A percentile compares a stretch with the other conserved stretches of the same genome.
phyloP scores from a whole-genome alignment of 2,797 vertebrate genomes.

The Sandelia bainsii region DNA sequence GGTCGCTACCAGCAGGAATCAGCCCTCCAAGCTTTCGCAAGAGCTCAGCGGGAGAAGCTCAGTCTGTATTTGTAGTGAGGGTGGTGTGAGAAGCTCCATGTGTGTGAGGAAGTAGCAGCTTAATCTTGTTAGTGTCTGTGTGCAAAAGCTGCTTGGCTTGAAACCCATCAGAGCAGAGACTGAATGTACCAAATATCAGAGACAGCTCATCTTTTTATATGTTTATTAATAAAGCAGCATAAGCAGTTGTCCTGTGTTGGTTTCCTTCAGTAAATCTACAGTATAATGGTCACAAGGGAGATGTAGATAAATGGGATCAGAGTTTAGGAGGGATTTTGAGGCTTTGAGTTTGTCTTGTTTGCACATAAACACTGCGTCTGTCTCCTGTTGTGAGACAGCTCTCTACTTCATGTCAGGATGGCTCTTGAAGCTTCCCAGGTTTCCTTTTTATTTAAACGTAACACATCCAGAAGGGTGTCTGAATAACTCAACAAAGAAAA shows the following conservation, averaged over 20 bases:
- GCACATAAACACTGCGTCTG: constrained; percentile 21
- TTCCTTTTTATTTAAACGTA: constrained; percentile 9
- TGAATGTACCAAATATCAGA: not conserved
- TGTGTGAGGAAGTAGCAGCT: constrained; percentile 33
- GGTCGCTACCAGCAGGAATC: not conserved
- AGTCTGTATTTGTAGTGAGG: not conserved
- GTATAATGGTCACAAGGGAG: constrained; percentile 4
- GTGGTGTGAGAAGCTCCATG: constrained; percentile 23
- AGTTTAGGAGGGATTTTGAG: constrained; percentile 25
- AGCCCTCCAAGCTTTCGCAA: constrained; percentile 8
- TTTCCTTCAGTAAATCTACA: constrained; percentile 13
- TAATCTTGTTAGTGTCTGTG: constrained; percentile 56
- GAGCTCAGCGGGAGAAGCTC: constrained; percentile 15
- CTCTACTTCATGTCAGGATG: constrained; percentile 8
- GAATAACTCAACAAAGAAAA: not conserved
- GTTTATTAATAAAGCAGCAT: not conserved
- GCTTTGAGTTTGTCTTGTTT: constrained; percentile 40
- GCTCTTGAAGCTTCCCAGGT: not conserved
- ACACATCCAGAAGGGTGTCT: not conserved
- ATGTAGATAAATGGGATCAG: constrained; percentile 4
- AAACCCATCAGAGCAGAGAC: constrained; percentile 12
- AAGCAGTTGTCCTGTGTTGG: constrained; percentile 1
- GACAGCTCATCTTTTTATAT: not conserved
- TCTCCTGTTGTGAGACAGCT: constrained; percentile 34
- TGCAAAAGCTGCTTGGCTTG: constrained; percentile 15